Evolutionary conservation across 2,113 vertebrate genomes (phyloP), one percentile per base, ranked within the genome.

Genomic region (Daboia siamensis): DNA sequence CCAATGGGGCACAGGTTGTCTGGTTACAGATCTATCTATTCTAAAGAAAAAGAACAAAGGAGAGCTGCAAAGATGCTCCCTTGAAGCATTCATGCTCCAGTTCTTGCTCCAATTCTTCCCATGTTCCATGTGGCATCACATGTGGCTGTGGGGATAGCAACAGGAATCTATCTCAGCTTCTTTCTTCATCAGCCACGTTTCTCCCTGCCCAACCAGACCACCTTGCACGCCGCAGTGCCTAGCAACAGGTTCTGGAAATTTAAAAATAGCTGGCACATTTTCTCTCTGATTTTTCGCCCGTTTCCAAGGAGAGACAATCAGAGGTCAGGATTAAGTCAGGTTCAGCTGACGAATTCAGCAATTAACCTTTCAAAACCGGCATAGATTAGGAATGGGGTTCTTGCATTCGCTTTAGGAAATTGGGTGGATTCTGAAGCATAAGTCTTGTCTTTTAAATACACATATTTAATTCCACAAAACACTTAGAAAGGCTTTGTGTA

Each of bases 261-360:
- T 93, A 93, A 93, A 93, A 93, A 93, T 93, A 93, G 90, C 57
- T 55, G 51, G 48, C 86, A 91, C 74, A 46, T 89, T 93, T 91
- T 64, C 80, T 51, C 56, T 57, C 39, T 86, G 39, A 69, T 91
- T 93, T 92, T 64, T 29, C 26, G 20, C 44, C 93, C 64, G 87
- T 91, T 90, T 69, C 93, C 69, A 93, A 91, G 90, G 87, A 91
- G 54, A 88, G 86, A 11, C 39, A 17, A 55, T 17, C 33, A 10
- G n/a, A 24, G 15, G 15, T 46, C 9, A 4, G 7, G 46, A 23
- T 48, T 29, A 88, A 85, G 9, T 15, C 23, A 29, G 86, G 29
- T 4, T 51, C 46, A 33, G 46, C 86, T 52, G 69, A 64, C 55
- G n/a, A 54, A 88, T 88, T 52, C 59, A 51, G 10, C 69, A 23